These are phyloP conservation scores for Taxidea taxus DNA, from an alignment of 2,113 vertebrate genomes.

Conservation along the genomic window DNA sequence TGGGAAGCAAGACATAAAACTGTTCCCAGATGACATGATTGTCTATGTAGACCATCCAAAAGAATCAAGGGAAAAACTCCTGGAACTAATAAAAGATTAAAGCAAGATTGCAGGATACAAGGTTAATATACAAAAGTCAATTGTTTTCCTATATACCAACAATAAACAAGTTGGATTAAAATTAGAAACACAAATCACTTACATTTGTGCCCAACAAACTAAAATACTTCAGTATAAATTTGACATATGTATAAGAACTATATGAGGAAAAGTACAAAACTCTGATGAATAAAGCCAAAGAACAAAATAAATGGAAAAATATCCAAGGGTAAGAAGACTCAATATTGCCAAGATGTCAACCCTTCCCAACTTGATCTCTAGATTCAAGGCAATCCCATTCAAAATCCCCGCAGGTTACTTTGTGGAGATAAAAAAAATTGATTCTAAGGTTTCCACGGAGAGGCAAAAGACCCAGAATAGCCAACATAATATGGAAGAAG, in stretches of 20 bases:
- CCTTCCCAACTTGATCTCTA: not conserved
- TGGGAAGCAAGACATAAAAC: not conserved
- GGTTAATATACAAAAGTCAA: not conserved
- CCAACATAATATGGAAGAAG: not conserved
- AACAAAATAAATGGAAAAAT: not conserved
- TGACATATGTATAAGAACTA: not conserved
- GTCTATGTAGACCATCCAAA: not conserved
- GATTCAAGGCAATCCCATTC: not conserved
- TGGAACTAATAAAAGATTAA: not conserved
- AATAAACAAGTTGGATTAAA: not conserved
- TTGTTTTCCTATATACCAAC: not conserved
- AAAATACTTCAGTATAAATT: not conserved
- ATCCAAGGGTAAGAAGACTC: not conserved
- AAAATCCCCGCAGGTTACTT: not conserved
- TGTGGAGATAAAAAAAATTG: not conserved
- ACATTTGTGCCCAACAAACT: not conserved
- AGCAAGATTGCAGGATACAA: not conserved
- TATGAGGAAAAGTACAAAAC: not conserved
- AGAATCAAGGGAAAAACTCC: not conserved
- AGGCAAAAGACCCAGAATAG: not conserved
- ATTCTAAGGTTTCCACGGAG: not conserved
- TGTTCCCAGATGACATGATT: not conserved
- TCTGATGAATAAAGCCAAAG: not conserved
- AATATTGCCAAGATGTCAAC: not conserved
- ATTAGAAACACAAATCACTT: not conserved